These are phyloP conservation scores for Psephotus haematonotus DNA, from an alignment of 2,113 vertebrate species.

Conservation along the genomic window DNA sequence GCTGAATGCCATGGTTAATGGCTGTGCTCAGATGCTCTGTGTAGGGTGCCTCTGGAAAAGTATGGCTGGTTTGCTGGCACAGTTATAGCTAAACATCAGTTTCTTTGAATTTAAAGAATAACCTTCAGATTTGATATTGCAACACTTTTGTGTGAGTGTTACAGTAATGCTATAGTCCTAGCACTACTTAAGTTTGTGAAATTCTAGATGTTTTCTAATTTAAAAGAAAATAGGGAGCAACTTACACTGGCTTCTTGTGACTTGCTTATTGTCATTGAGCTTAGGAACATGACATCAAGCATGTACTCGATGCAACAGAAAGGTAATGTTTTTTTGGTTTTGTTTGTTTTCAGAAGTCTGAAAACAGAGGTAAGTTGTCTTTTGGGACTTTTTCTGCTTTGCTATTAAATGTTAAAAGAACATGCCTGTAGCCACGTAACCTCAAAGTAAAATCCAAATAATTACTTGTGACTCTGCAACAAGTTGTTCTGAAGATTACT, in stretches of 20 bases:
- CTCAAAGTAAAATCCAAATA: neutral
- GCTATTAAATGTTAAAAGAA: neutral
- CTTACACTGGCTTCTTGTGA: neutral
- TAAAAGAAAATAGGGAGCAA: neutral
- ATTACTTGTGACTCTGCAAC: neutral
- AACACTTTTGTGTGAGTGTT: neutral
- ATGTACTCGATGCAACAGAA: neutral
- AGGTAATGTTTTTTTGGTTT: rapidly evolving
- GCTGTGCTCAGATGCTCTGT: too few relatives aligned
- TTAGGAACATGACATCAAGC: neutral
- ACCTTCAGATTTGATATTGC: neutral
- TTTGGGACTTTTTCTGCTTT: neutral
- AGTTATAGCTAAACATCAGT: neutral
- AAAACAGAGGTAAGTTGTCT: neutral
- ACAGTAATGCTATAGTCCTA: neutral
- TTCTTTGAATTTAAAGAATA: neutral
- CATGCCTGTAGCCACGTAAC: neutral
- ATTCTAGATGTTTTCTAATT: neutral
- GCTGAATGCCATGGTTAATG: neutral
- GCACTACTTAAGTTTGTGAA: neutral
- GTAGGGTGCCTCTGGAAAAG: neutral
- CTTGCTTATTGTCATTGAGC: neutral
- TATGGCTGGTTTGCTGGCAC: neutral
- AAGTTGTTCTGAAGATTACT: neutral
- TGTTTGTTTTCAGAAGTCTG: neutral